Evolutionary conservation across 2,797 vertebrate genomes (phyloP).

Genomic region (Halcyon badia): DNA sequence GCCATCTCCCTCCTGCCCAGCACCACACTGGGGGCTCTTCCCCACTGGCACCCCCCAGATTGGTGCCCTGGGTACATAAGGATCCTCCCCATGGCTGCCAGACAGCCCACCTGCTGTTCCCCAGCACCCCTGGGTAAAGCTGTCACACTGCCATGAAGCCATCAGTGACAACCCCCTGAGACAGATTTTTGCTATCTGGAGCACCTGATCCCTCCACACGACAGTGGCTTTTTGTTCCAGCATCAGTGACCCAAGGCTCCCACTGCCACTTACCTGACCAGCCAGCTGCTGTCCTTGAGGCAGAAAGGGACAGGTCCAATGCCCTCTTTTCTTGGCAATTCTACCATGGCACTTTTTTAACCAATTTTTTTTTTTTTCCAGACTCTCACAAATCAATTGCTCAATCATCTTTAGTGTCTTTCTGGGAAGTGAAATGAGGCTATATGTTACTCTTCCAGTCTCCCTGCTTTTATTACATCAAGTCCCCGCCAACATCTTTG

Average conservation of each 20-base stretch:
- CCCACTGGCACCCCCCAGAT: not conserved
- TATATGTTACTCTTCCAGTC: not conserved
- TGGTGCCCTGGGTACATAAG: accelerated
- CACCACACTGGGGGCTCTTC: not conserved
- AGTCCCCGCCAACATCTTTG: not conserved
- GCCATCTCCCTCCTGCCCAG: not conserved
- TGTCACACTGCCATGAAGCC: not conserved
- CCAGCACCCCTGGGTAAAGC: not conserved
- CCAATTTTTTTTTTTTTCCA: not conserved
- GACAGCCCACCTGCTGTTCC: not conserved
- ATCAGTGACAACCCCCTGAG: accelerated
- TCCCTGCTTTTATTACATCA: not conserved
- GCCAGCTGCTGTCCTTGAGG: not conserved
- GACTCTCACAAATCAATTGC: not conserved
- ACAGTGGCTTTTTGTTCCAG: not conserved
- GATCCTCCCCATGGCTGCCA: not conserved
- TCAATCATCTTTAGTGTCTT: slow-evolving; percentile 38
- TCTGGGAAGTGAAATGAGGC: slow-evolving; percentile 46
- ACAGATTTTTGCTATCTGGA: not conserved
- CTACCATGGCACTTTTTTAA: not conserved
- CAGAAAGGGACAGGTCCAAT: not conserved
- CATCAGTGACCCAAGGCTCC: not conserved
- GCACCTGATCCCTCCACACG: not conserved
- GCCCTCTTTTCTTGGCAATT: not conserved
- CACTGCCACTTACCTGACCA: accelerated